Conservation (phyloP, 2,888 invertebrate genomes). For the Acanthacorydalis orientalis region DNA sequence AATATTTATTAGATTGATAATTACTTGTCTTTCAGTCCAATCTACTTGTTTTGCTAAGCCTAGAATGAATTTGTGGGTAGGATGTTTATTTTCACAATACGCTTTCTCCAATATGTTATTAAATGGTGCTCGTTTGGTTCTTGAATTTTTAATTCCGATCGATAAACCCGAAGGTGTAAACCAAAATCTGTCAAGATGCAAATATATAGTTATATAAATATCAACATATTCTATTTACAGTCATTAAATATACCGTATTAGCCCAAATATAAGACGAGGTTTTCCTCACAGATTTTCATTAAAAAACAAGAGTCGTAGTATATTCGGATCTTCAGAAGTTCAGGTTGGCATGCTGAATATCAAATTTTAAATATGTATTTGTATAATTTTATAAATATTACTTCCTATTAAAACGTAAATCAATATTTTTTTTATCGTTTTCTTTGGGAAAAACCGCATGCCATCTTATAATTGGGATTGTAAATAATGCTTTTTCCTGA, state of each 20-base stretch:
- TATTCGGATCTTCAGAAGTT: too few species aligned
- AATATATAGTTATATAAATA: neutral
- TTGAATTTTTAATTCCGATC: slow-evolving; percentile 63
- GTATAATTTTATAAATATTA: too few species aligned
- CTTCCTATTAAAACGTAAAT: too few species aligned
- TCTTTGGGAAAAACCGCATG: too few species aligned
- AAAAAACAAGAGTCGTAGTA: too few species aligned
- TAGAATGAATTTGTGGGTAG: slow-evolving; percentile 14
- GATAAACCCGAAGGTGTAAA: slow-evolving; percentile 66
- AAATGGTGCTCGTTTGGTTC: slow-evolving; percentile 53
- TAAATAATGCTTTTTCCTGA: too few species aligned
- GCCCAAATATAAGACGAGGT: too few species aligned
- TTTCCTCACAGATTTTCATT: too few species aligned
- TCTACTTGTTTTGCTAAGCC: slow-evolving; percentile 69
- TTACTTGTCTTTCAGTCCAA: slow-evolving; percentile 55
- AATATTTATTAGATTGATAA: neutral
- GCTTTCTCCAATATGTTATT: slow-evolving; percentile 65
- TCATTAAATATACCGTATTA: neutral
- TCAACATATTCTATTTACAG: neutral
- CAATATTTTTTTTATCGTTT: too few species aligned
- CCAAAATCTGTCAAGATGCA: slow-evolving; percentile 44
- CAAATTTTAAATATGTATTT: too few species aligned
- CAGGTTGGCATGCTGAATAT: too few species aligned
- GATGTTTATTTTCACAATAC: slow-evolving; percentile 27
- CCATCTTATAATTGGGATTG: too few species aligned